Evolutionary conservation across 2,113 vertebrate genomes (phyloP).

Genomic region (Ciconia boyciana): DNA sequence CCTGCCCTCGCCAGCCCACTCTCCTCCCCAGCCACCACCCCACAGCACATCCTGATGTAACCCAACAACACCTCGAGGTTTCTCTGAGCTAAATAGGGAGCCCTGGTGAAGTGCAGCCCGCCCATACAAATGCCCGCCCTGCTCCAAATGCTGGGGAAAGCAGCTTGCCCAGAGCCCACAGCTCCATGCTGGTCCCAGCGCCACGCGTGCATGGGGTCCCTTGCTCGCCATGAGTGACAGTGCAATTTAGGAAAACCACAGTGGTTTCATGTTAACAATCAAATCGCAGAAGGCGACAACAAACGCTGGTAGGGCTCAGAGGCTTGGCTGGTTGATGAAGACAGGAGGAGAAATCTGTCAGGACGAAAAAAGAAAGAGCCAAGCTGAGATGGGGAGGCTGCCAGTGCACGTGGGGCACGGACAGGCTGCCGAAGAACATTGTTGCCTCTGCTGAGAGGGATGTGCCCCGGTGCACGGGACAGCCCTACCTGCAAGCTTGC

Average conservation of each 20-base stretch:
- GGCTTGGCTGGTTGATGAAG: background rate
- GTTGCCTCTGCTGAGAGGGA: background rate
- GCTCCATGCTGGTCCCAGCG: background rate
- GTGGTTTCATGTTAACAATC: background rate
- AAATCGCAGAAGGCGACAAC: background rate
- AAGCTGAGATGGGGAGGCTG: background rate
- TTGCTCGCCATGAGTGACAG: fast-evolving
- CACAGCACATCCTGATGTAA: background rate
- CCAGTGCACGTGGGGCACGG: fast-evolving
- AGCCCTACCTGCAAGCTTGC: background rate
- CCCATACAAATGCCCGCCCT: background rate
- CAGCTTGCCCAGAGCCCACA: background rate
- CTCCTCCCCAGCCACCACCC: background rate
- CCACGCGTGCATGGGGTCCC: fast-evolving
- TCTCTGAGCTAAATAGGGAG: background rate
- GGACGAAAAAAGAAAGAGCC: background rate
- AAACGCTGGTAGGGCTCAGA: background rate
- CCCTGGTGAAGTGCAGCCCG: background rate
- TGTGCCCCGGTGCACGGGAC: no score
- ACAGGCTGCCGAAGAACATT: background rate
- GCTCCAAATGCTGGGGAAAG: background rate
- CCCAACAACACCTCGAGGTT: background rate
- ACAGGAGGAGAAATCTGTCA: background rate
- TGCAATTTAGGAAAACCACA: background rate
- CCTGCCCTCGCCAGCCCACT: background rate